A percentile compares a stretch with the other conserved stretches of the same genome.
Evolutionary conservation across 2,888 invertebrate genomes (phyloP).

Genomic region (Pristionchus exspectatus): DNA sequence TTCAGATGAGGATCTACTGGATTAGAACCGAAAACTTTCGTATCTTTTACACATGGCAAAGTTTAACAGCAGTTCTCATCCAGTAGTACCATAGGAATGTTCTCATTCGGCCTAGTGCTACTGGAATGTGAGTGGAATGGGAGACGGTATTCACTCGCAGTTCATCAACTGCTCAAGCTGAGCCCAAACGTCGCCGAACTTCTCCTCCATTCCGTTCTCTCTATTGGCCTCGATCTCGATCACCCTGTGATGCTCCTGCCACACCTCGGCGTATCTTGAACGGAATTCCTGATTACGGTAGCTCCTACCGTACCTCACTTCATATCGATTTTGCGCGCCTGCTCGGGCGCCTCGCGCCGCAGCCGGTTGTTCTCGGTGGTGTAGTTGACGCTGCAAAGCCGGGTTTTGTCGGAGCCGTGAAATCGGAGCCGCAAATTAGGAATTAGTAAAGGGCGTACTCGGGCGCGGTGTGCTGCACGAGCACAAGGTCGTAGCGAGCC

Average conservation of each 20-base stretch:
- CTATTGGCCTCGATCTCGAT: constrained; percentile 47
- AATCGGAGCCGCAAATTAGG: neutral
- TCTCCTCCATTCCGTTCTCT: constrained; percentile 54
- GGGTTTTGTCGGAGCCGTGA: neutral
- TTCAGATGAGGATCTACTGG: too few relatives aligned
- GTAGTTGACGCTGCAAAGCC: constrained; percentile 46
- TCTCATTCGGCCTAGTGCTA: too few relatives aligned
- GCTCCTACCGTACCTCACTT: neutral
- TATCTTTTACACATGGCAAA: too few relatives aligned
- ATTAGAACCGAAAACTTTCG: too few relatives aligned
- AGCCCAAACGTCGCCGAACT: constrained; percentile 24
- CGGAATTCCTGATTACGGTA: neutral
- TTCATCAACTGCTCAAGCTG: constrained; percentile 24
- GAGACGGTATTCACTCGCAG: neutral
- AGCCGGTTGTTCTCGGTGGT: constrained; percentile 52
- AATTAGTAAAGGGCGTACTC: constrained; percentile 26
- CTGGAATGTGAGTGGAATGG: neutral
- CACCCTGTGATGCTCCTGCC: constrained; percentile 17
- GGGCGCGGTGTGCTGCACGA: constrained; percentile 53
- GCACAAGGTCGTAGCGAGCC: constrained; percentile 46
- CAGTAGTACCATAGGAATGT: too few relatives aligned
- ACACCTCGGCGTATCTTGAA: constrained; percentile 42
- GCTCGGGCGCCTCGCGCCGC: constrained; percentile 8
- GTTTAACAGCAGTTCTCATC: too few relatives aligned
- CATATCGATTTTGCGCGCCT: constrained; percentile 53